Percentiles rank a stretch among this genome's conserved stretches.
These are phyloP conservation scores for Callimorpha dominula DNA, from an alignment of 2,888 invertebrate genomes.

Conservation along the genomic window DNA sequence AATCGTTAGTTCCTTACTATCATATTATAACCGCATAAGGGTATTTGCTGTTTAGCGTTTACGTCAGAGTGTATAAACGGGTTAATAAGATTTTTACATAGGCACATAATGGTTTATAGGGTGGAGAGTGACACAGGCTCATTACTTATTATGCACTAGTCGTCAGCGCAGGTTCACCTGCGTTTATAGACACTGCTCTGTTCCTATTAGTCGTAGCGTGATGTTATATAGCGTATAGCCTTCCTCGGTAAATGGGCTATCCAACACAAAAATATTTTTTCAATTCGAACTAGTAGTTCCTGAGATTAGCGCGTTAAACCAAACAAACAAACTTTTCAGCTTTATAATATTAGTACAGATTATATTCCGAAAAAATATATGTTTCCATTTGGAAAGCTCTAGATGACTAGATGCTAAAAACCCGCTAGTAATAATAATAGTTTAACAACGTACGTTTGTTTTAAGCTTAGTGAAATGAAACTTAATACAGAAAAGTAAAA, in stretches of 20 bases:
- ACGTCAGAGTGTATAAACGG: not conserved
- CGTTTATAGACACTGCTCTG: too few species aligned
- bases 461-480: not conserved
- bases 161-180: too few species aligned
- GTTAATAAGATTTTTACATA: not conserved
- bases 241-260: too few species aligned
- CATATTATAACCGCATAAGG: not conserved
- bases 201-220: too few species aligned
- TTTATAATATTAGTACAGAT: too few species aligned
- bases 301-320: too few species aligned
- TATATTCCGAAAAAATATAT: not conserved
- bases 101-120: not conserved
- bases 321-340: too few species aligned
- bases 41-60: not conserved
- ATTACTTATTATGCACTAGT: too few species aligned
- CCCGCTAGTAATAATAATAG: not conserved
- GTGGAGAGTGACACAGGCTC: not conserved
- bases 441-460: too few species aligned
- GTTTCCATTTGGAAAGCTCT: not conserved
- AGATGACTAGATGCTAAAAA: not conserved
- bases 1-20: not conserved
- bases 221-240: too few species aligned
- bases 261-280: too few species aligned
- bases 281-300: too few species aligned
- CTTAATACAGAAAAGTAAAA: not conserved